Evolutionary conservation across 2,888 invertebrate genomes (phyloP).

Genomic region (Eulithis testata): DNA sequence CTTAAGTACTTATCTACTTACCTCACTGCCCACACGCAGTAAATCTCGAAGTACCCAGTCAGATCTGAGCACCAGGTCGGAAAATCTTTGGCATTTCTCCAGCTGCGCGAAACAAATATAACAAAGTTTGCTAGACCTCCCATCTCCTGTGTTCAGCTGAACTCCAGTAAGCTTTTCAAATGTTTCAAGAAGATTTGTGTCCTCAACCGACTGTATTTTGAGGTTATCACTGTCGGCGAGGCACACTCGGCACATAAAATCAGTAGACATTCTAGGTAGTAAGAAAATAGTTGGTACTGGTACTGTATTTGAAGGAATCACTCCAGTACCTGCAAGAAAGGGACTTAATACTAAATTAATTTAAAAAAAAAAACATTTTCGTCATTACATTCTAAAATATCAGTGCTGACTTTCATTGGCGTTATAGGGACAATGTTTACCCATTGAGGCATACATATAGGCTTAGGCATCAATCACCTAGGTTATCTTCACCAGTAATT

Average conservation of each 20-base stretch:
- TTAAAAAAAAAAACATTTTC: no score
- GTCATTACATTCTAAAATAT: no score
- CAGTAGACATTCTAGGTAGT: conserved; percentile 1
- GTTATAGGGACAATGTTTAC: no score
- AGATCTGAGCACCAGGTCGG: not conserved
- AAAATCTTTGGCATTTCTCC: conserved; percentile 12
- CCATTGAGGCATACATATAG: no score
- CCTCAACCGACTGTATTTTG: not conserved
- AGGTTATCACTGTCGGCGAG: not conserved
- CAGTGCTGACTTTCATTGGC: no score
- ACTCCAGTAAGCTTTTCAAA: conserved; percentile 3
- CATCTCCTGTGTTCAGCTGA: conserved; percentile 8
- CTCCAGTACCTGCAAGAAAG: not conserved
- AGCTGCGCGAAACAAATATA: conserved; percentile 6
- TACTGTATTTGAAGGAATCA: not conserved
- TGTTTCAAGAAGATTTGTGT: not conserved
- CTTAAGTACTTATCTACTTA: not conserved
- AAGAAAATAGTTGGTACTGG: no score
- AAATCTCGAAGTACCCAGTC: not conserved
- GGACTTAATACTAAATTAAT: not conserved
- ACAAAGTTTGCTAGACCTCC: conserved; percentile 6
- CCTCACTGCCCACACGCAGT: not conserved
- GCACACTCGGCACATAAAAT: conserved; percentile 2
- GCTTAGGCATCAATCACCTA: no score
- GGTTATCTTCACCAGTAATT: no score